These are phyloP conservation scores for Noctua janthe DNA, from an alignment of 2,888 invertebrate species.

Conservation along the genomic window DNA sequence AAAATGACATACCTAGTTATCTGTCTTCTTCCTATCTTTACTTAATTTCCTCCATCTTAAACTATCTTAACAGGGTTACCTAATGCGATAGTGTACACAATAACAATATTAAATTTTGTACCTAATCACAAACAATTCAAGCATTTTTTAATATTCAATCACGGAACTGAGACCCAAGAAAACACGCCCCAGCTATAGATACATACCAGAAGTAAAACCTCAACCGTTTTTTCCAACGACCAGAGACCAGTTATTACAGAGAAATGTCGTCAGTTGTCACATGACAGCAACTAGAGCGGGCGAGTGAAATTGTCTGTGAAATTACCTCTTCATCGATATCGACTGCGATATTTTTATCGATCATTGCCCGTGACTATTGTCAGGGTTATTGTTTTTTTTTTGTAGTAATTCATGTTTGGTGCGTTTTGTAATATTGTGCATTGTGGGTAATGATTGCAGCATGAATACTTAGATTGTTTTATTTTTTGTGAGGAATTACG, in stretches of 20 bases:
- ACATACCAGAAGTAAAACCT: constrained; percentile 31
- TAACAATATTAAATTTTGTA: too few species aligned
- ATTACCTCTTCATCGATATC: constrained; percentile 69
- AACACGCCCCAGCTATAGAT: neutral
- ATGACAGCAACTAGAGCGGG: constrained; percentile 70
- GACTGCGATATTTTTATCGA: constrained; percentile 61
- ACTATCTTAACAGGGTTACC: too few species aligned
- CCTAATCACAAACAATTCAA: too few species aligned
- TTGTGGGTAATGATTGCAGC: constrained; percentile 17
- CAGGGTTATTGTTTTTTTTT: constrained; percentile 40
- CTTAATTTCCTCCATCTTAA: too few species aligned
- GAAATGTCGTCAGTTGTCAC: constrained; percentile 69
- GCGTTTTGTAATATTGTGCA: constrained; percentile 34
- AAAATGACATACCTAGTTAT: neutral
- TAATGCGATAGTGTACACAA: too few species aligned
- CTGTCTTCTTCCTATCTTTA: too few species aligned
- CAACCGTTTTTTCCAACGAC: constrained; percentile 36
- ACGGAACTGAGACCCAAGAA: neutral
- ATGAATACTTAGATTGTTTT: constrained; percentile 37
- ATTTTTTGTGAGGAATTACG: constrained; percentile 27
- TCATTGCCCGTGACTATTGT: constrained; percentile 64
- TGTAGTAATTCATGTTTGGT: constrained; percentile 7
- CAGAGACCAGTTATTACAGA: constrained; percentile 66
- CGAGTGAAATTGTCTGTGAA: constrained; percentile 74
- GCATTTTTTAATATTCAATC: neutral